phyloP scores from a whole-genome alignment of 1,140 invertebrate species.

The Lepidostoma basale region DNA sequence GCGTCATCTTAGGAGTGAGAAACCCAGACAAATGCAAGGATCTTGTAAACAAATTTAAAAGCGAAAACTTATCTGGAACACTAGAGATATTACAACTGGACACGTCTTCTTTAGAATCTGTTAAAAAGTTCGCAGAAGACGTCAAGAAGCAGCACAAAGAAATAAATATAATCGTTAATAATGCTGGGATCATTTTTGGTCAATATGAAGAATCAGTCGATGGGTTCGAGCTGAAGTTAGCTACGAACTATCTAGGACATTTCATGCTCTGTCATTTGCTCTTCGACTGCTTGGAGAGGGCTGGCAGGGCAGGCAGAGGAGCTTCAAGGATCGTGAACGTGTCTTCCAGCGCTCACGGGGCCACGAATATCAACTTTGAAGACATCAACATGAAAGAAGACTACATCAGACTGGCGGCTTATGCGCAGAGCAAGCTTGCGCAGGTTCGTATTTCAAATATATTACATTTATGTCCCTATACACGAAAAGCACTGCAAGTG shows the following conservation, averaged over 20 bases:
- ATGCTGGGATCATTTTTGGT: slow-evolving; percentile 87
- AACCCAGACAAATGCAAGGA: slow-evolving; percentile 65
- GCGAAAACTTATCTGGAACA: background rate
- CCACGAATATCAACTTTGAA: slow-evolving; percentile 76
- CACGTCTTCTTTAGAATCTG: slow-evolving; percentile 73
- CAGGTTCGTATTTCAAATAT: slow-evolving; percentile 62
- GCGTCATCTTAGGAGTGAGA: slow-evolving; percentile 83
- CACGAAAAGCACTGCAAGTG: too few species aligned
- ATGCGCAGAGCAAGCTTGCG: slow-evolving; percentile 87
- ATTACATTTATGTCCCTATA: too few species aligned
- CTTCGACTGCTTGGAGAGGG: slow-evolving; percentile 71
- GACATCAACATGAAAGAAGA: slow-evolving; percentile 77
- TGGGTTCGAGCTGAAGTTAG: slow-evolving; percentile 83
- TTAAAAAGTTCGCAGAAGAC: slow-evolving; percentile 73
- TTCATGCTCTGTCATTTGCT: slow-evolving; percentile 85
- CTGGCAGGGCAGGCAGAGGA: slow-evolving; percentile 57
- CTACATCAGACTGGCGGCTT: slow-evolving; percentile 68
- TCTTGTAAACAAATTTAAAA: slow-evolving; percentile 49
- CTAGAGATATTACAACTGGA: slow-evolving; percentile 59
- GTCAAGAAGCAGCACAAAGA: slow-evolving; percentile 68
- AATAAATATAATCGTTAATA: slow-evolving; percentile 81
- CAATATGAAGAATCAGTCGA: slow-evolving; percentile 77
- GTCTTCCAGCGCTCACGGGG: slow-evolving; percentile 79
- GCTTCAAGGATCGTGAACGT: slow-evolving; percentile 84
- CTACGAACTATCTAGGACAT: slow-evolving; percentile 83